Percentiles rank a stretch among this genome's conserved stretches.
phyloP scores from a whole-genome alignment of 2,113 vertebrate genomes.

The Capricornis sumatraensis region DNA sequence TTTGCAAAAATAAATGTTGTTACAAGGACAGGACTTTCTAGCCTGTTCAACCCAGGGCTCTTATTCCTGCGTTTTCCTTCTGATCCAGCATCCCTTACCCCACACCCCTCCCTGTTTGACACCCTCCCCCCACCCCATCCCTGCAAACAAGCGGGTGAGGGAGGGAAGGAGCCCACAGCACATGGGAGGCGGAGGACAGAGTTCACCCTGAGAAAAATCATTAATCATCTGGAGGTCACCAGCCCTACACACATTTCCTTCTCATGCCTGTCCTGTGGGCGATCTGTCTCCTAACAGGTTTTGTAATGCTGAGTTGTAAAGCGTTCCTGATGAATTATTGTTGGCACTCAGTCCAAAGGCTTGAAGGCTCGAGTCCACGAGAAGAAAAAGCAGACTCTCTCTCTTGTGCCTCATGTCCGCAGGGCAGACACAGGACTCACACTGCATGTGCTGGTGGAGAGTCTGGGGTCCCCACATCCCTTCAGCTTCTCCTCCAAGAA shows the following conservation, averaged over 20 bases:
- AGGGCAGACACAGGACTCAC: constrained; percentile 76
- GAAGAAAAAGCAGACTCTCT: constrained; percentile 86
- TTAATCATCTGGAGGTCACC: constrained; percentile 84
- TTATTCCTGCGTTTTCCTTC: not conserved
- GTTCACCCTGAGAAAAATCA: constrained; percentile 83
- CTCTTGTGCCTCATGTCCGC: constrained; percentile 71
- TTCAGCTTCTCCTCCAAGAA: not conserved
- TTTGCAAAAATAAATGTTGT: not conserved
- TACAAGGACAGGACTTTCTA: not conserved
- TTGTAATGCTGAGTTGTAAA: constrained; percentile 80
- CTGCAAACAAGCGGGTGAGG: constrained; percentile 37
- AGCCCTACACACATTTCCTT: constrained; percentile 77
- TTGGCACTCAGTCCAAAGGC: constrained; percentile 82
- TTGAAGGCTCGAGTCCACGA: constrained; percentile 79
- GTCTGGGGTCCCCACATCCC: constrained; percentile 52
- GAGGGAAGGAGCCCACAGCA: constrained; percentile 58
- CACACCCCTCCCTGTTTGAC: no score
- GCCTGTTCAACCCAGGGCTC: not conserved
- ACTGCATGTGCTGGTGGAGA: constrained; percentile 67
- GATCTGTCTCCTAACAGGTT: constrained; percentile 82
- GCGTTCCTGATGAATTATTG: constrained; percentile 82
- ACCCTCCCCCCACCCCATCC: not conserved
- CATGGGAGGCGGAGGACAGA: constrained; percentile 67
- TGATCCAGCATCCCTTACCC: not conserved
- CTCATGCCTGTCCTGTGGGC: constrained; percentile 74